Percentiles rank a stretch among this genome's conserved stretches.
Evolutionary conservation across 2,888 invertebrate species (phyloP).

Genomic region (Cremastinae sp.): DNA sequence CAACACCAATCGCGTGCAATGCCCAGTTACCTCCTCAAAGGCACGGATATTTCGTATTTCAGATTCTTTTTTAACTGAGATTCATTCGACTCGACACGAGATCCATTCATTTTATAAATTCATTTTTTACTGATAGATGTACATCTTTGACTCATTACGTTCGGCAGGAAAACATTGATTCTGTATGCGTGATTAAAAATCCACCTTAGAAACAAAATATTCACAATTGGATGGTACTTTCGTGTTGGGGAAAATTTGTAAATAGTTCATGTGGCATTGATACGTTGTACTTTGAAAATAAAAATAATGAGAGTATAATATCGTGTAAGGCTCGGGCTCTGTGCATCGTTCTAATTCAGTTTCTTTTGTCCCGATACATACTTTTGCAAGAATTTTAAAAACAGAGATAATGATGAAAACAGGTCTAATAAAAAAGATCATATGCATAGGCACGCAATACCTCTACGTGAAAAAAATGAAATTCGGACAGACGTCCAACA

Average conservation of each 20-base stretch:
- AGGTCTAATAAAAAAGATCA: not conserved
- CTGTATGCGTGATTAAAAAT: not conserved
- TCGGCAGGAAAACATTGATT: not conserved
- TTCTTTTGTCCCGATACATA: conserved; percentile 10
- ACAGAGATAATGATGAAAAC: conserved; percentile 1
- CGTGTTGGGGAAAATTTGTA: conserved; percentile 28
- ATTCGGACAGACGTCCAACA: conserved; percentile 35
- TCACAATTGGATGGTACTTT: conserved; percentile 3
- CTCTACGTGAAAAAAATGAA: conserved; percentile 20
- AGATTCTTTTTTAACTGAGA: not conserved
- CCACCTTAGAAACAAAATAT: conserved; percentile 13
- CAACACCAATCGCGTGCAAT: not conserved
- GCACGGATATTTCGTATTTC: not conserved
- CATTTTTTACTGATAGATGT: not conserved
- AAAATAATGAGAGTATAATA: not conserved
- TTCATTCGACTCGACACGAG: conserved; percentile 9
- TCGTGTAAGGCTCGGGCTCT: not conserved
- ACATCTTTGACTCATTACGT: not conserved
- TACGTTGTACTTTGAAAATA: not conserved
- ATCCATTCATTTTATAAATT: no score
- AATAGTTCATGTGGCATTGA: conserved; percentile 9
- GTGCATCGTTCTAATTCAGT: not conserved
- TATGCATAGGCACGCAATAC: not conserved
- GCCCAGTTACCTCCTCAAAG: not conserved
- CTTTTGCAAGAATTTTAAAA: conserved; percentile 2